phyloP scores from a whole-genome alignment of 2,113 vertebrate genomes.

The Hemibagrus wyckioides region DNA sequence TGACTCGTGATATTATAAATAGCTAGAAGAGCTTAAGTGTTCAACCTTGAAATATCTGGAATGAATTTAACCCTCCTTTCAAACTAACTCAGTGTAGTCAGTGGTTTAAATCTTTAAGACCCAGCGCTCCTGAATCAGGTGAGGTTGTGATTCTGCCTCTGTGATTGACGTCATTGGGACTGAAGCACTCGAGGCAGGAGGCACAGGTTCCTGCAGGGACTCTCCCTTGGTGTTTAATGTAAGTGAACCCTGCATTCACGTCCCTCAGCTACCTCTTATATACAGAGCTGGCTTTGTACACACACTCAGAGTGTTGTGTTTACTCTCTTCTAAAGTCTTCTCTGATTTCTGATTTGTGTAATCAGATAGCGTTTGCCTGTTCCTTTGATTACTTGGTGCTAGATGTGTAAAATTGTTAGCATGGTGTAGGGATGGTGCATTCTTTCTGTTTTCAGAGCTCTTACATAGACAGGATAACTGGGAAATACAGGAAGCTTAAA shows the following conservation, averaged over 20 bases:
- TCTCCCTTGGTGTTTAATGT: conserved; percentile 28
- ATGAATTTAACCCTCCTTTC: not conserved
- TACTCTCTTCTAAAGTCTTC: conserved; percentile 26
- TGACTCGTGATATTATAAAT: not conserved
- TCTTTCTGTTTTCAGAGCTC: not conserved
- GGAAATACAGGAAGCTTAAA: not conserved
- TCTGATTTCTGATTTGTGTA: not conserved
- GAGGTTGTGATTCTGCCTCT: conserved; percentile 10
- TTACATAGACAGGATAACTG: not conserved
- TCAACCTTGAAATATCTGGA: not conserved
- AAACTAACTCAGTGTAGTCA: not conserved
- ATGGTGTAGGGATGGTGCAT: not conserved
- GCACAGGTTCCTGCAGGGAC: conserved; percentile 33
- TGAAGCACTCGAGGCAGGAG: conserved; percentile 18
- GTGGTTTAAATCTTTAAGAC: not conserved
- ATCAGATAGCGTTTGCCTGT: not conserved
- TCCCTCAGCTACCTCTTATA: conserved; percentile 4
- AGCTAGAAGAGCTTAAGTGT: not conserved
- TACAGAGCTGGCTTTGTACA: not conserved
- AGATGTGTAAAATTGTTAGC: not conserved
- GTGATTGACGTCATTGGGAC: conserved; percentile 39
- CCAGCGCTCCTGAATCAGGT: conserved; percentile 6
- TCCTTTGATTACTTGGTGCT: not conserved
- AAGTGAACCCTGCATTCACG: conserved; percentile 7
- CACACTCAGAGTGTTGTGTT: conserved; percentile 18